These are phyloP conservation scores for Podilymbus podiceps DNA, from an alignment of 2,113 vertebrate species.

Conservation along the genomic window DNA sequence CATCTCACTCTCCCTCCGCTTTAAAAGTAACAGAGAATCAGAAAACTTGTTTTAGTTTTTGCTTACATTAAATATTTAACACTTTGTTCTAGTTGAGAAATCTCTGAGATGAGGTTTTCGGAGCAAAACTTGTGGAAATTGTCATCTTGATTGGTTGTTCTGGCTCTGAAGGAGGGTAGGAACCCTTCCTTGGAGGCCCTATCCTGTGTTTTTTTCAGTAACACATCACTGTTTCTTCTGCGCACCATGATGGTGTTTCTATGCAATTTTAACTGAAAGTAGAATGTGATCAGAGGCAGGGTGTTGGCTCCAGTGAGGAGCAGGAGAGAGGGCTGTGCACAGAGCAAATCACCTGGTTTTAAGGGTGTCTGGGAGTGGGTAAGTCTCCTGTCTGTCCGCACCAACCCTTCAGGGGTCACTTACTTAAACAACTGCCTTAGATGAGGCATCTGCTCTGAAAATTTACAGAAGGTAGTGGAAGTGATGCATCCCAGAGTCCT, in stretches of 20 bases:
- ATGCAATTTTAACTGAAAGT: neutral
- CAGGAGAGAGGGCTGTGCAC: neutral
- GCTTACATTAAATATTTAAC: constrained; percentile 55
- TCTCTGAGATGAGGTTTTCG: constrained; percentile 23
- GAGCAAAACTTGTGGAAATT: constrained; percentile 13
- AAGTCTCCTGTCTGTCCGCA: neutral
- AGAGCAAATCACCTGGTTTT: neutral
- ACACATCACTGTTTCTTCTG: fast-evolving
- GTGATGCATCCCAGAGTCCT: too few relatives aligned
- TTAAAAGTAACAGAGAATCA: constrained; percentile 41
- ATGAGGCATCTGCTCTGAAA: neutral
- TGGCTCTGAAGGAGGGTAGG: neutral
- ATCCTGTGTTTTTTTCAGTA: neutral
- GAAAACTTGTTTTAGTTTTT: constrained; percentile 20
- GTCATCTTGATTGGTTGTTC: neutral
- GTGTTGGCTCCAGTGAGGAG: neutral
- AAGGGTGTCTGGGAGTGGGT: neutral
- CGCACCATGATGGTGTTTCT: fast-evolving
- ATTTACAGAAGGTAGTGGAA: neutral
- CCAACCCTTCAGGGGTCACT: fast-evolving
- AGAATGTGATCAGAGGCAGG: neutral
- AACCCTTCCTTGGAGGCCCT: neutral
- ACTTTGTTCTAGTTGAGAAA: constrained; percentile 47
- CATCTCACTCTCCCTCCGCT: constrained; percentile 30
- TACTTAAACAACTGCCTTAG: neutral